These are phyloP conservation scores for Larimichthys polyactis DNA, from an alignment of 2,113 vertebrate genomes.

Conservation along the genomic window DNA sequence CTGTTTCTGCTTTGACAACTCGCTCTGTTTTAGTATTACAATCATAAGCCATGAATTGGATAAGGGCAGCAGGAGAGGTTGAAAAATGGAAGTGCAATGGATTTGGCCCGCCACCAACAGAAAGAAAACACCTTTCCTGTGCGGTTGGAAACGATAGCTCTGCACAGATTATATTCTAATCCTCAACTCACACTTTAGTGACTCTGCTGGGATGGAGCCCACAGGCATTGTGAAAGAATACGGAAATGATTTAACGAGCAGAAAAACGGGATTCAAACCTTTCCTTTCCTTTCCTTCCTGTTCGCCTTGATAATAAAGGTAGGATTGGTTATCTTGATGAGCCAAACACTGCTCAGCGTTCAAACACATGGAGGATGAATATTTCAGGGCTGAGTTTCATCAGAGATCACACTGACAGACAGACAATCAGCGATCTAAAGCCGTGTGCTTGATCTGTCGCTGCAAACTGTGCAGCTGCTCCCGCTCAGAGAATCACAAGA, in stretches of 20 bases:
- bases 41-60: slow-evolving; percentile 79
- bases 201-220: slow-evolving; percentile 40
- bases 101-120: slow-evolving; percentile 70
- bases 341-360: background rate
- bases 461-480: slow-evolving; percentile 46
- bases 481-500: slow-evolving; percentile 10
- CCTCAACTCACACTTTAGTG: slow-evolving; percentile 53
- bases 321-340: background rate
- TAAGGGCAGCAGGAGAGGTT: slow-evolving; percentile 72
- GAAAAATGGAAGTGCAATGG: slow-evolving; percentile 76
- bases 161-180: slow-evolving; percentile 73
- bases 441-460: slow-evolving; percentile 19
- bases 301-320: background rate
- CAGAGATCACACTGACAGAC: slow-evolving; percentile 43
- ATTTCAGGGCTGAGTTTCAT: slow-evolving; percentile 14
- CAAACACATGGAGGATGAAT: slow-evolving; percentile 18
- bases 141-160: slow-evolving; percentile 50
- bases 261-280: background rate
- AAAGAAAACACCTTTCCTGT: slow-evolving; percentile 32
- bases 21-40: slow-evolving; percentile 80
- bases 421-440: slow-evolving; percentile 39
- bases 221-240: slow-evolving; percentile 30
- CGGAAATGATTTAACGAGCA: slow-evolving; percentile 49
- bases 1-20: slow-evolving; percentile 74
- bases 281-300: no score